phyloP scores from a whole-genome alignment of 2,113 vertebrate species.

The Chaenogobius annularis region DNA sequence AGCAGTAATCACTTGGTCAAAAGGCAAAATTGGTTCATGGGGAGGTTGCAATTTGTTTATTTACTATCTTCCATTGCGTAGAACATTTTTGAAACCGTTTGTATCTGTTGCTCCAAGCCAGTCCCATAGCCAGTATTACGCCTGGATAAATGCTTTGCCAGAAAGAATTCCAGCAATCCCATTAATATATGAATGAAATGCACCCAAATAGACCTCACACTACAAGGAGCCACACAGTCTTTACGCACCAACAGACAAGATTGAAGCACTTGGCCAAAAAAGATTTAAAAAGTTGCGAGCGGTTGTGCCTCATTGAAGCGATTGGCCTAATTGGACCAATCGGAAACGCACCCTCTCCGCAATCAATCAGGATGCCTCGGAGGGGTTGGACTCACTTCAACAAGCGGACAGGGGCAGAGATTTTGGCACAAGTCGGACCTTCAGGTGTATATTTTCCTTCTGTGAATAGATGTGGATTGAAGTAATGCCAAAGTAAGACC shows the following conservation, averaged over 20 bases:
- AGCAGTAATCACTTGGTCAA: background rate
- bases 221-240: background rate
- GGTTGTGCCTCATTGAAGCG: constrained; percentile 42
- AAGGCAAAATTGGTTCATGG: background rate
- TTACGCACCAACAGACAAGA: background rate
- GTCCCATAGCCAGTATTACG: too few relatives aligned
- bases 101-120: too few relatives aligned
- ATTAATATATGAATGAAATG: background rate
- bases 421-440: constrained; percentile 9
- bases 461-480: constrained; percentile 34
- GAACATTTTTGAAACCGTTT: background rate
- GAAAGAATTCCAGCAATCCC: background rate
- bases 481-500: constrained; percentile 28
- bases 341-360: constrained; percentile 30
- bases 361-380: constrained; percentile 46
- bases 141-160: background rate
- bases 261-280: constrained; percentile 35
- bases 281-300: constrained; percentile 20
- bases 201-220: background rate
- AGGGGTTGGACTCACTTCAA: constrained; percentile 53
- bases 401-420: constrained; percentile 18
- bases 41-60: background rate
- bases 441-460: constrained; percentile 25
- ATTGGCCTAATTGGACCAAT: constrained; percentile 55
- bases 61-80: background rate